Percentiles rank a stretch among this genome's conserved stretches.
phyloP scores from a whole-genome alignment of 2,797 vertebrate species.

The Thaleichthys pacificus region DNA sequence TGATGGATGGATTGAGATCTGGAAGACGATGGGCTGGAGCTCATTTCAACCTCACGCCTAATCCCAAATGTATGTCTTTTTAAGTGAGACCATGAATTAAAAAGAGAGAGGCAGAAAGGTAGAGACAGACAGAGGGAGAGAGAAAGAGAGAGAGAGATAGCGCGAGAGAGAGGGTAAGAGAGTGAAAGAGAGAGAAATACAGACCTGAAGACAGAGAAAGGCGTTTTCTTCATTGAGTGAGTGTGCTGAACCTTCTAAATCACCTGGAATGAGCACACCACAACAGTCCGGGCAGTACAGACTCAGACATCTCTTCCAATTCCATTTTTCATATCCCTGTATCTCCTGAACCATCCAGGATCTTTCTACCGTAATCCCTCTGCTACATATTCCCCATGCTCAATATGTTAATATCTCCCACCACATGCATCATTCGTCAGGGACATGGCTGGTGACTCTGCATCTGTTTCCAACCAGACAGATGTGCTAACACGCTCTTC shows the following conservation, averaged over 20 bases:
- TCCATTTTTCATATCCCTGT: slow-evolving; percentile 65
- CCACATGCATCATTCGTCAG: slow-evolving; percentile 62
- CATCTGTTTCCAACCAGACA: slow-evolving; percentile 59
- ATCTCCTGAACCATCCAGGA: slow-evolving; percentile 60
- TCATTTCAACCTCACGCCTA: slow-evolving; percentile 45
- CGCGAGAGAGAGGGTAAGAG: slow-evolving; percentile 8
- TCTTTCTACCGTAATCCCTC: slow-evolving; percentile 66
- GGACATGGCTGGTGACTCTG: slow-evolving; percentile 57
- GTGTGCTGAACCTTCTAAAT: slow-evolving; percentile 64
- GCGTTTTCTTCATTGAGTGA: neutral
- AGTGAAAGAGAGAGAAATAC: neutral
- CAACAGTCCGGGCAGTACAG: slow-evolving; percentile 38
- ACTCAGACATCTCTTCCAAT: slow-evolving; percentile 56
- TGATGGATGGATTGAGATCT: slow-evolving; percentile 44
- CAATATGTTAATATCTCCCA: slow-evolving; percentile 70
- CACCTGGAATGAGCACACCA: slow-evolving; percentile 53
- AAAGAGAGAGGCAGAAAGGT: slow-evolving; percentile 10
- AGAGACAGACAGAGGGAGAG: slow-evolving; percentile 3
- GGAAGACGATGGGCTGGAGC: slow-evolving; percentile 33
- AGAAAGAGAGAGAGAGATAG: slow-evolving; percentile 15
- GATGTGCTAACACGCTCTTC: slow-evolving; percentile 62
- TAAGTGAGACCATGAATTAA: slow-evolving; percentile 15
- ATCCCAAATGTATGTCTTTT: slow-evolving; percentile 35
- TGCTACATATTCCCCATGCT: slow-evolving; percentile 63
- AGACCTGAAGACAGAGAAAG: neutral